A percentile compares a stretch with the other conserved stretches of the same genome.
Conservation (phyloP, 2,888 invertebrate species). For the Aplocera efformata region DNA sequence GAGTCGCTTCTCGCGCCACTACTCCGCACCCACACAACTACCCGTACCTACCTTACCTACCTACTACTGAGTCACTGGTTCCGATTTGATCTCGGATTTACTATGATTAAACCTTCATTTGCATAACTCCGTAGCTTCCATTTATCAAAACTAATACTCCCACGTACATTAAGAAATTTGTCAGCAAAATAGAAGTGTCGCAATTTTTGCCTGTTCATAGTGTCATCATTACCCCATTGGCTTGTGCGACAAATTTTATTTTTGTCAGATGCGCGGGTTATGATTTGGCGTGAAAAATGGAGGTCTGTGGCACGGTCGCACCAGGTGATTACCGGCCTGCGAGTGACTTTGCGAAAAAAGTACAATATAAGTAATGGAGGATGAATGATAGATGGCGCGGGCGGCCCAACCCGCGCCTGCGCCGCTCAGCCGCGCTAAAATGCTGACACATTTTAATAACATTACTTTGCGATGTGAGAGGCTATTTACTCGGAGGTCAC, state of each 20-base stretch:
- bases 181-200: constrained; percentile 44
- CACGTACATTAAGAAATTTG: background rate
- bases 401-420: constrained; percentile 47
- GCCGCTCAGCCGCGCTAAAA: constrained; percentile 54
- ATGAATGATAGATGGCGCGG: constrained; percentile 78
- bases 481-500: constrained; percentile 74
- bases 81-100: constrained; percentile 6
- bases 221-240: constrained; percentile 73
- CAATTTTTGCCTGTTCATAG: constrained; percentile 63
- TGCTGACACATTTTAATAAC: constrained; percentile 80
- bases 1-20: constrained; percentile 15
- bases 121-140: background rate
- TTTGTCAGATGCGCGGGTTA: constrained; percentile 77
- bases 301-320: constrained; percentile 69
- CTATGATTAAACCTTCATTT: background rate
- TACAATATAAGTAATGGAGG: constrained; percentile 81
- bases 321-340: constrained; percentile 80
- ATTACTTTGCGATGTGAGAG: constrained; percentile 74
- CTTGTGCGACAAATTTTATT: constrained; percentile 79
- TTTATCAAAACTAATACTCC: constrained; percentile 9
- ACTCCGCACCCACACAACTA: constrained; percentile 5
- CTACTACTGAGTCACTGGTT: background rate
- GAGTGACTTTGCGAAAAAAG: constrained; percentile 79
- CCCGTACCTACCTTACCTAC: background rate
- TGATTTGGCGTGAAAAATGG: constrained; percentile 79